Evolutionary conservation across 2,797 vertebrate species (phyloP).

Genomic region (Hypotaenidia philippensis): DNA sequence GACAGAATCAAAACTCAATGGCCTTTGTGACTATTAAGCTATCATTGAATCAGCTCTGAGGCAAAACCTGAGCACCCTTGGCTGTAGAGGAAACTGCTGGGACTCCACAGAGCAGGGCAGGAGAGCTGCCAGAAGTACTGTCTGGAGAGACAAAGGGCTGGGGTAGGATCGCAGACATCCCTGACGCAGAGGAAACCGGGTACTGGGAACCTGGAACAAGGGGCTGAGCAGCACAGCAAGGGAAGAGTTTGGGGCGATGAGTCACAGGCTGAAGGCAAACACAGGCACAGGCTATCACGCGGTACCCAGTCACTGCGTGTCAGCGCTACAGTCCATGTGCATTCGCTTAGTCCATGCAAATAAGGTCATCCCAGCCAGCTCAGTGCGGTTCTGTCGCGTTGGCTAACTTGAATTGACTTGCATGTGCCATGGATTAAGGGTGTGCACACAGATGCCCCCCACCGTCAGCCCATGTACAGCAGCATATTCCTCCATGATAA

Average conservation of each 20-base stretch:
- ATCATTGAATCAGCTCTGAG: neutral
- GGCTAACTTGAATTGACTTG: neutral
- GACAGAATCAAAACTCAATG: too few relatives aligned
- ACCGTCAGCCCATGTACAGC: neutral
- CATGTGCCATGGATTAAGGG: conserved; percentile 48
- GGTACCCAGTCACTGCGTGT: neutral
- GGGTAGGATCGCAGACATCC: neutral
- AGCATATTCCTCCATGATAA: neutral
- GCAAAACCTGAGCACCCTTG: neutral
- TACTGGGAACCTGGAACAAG: conserved; percentile 46
- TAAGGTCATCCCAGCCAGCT: conserved; percentile 51
- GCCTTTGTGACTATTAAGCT: too few relatives aligned
- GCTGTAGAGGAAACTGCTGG: neutral
- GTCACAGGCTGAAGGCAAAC: conserved; percentile 22
- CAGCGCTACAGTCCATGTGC: conserved; percentile 35
- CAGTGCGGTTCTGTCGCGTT: neutral
- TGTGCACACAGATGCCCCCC: conserved; percentile 1
- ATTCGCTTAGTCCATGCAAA: conserved; percentile 50
- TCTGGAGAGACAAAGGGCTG: neutral
- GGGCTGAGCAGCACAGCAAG: conserved; percentile 10
- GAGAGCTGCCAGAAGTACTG: neutral
- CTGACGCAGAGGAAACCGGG: conserved; percentile 7
- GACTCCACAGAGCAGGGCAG: neutral
- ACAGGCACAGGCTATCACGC: conserved; percentile 4
- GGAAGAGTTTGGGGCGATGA: conserved; percentile 35